Conservation (phyloP, 2,113 vertebrate species). For the Cyprinodon brontotheroides region DNA sequence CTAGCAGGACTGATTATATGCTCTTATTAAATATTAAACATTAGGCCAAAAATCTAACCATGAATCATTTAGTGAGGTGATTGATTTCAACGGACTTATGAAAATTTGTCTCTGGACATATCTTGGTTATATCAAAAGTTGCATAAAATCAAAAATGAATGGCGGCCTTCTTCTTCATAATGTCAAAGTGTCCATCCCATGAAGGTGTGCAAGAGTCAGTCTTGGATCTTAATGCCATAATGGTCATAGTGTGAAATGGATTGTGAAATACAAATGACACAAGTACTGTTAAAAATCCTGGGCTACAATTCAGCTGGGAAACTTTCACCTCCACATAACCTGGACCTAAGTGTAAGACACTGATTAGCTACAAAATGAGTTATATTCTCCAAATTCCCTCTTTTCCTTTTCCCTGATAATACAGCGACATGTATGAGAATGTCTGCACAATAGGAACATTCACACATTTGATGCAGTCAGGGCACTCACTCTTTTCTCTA, state of each 20-base stretch:
- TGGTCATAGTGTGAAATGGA: conserved; percentile 49
- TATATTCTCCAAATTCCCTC: conserved; percentile 2
- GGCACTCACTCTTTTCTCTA: neutral
- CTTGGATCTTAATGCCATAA: conserved; percentile 39
- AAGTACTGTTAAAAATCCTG: conserved; percentile 44
- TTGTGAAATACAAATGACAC: conserved; percentile 56
- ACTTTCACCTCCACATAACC: conserved; percentile 57
- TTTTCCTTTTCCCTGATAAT: conserved; percentile 5
- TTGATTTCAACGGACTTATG: conserved; percentile 36
- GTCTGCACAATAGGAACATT: conserved; percentile 21
- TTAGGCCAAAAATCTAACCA: conserved; percentile 18
- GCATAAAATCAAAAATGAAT: conserved; percentile 37
- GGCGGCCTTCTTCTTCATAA: conserved; percentile 21
- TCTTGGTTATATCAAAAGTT: conserved; percentile 35
- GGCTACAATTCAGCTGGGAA: conserved; percentile 44
- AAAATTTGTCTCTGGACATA: conserved; percentile 30
- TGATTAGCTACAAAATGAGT: conserved; percentile 48
- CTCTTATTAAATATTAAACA: conserved; percentile 3
- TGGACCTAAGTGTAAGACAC: conserved; percentile 38
- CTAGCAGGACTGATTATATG: conserved; percentile 25
- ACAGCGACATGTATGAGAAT: conserved; percentile 29
- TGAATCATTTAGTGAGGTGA: conserved; percentile 39
- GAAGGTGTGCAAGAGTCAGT: conserved; percentile 35
- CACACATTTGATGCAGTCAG: conserved; percentile 5
- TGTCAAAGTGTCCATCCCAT: conserved; percentile 32